Base-by-base conservation (phyloP, 2,113 vertebrate genomes). In the Malurus cyaneus region DNA sequence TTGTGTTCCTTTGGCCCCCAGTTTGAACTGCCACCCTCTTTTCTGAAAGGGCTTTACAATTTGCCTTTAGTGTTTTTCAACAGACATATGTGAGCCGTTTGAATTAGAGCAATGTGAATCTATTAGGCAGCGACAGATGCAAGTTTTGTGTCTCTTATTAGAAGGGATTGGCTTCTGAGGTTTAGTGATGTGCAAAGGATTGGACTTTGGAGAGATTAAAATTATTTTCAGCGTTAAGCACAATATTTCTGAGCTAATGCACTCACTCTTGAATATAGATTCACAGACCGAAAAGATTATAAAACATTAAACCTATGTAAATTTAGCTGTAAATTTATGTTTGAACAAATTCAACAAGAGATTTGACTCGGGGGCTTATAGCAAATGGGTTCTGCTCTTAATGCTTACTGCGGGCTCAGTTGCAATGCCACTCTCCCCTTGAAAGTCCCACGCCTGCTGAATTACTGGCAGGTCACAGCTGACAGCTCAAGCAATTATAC, bases 251-350 rank as follows among this genome's bases (percentile, higher is more conserved):
- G 80, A 96, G 95, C 89, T 59, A 81, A 95, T 92, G 94, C 92
- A 94, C 92, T 95, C 84, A 88, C 89, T 92, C 93, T 97, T 96
- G 97, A 97, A 97, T 97, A 93, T 91, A 96, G 97, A 98, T 97
- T 97, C 93, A 93, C 96, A 96, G 95, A 95, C 95, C 90, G 89
- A 92, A 97, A 96, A 97, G 97, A 97, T 98, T 97, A 96, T 89
- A 96, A 98, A 97, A 98, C 95, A 96, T 97, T 98, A 97, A 97
- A 97, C 96, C 96, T 95, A 95, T 98, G 97, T 98, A 98, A 98
- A 98, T 97, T 97, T 95, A 95, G 94, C 96, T 96, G 96, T 96
- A 95, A 97, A 96, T 96, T 97, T 96, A 91, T 94, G 94, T 97
- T 97, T 97, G 97, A 97, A 87, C 97, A 97, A 98, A 97, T 95